phyloP scores from a whole-genome alignment of 2,888 invertebrate species.

The Ophraella communa region DNA sequence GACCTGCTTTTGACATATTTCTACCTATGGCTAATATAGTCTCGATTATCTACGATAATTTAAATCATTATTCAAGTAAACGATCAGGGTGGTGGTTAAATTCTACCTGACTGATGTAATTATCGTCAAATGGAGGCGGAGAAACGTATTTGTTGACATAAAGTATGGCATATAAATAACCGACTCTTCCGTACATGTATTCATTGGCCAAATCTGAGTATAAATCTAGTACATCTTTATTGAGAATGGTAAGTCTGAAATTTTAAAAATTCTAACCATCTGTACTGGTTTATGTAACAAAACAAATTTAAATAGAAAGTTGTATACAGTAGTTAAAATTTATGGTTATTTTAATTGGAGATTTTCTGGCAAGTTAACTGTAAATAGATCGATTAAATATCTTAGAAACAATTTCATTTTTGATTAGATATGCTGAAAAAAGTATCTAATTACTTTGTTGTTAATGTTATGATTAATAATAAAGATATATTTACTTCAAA shows the following conservation, averaged over 20 bases:
- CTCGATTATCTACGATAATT: conserved; percentile 74
- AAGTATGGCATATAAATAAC: conserved; percentile 80
- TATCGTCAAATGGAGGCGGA: conserved; percentile 65
- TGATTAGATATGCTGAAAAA: no score
- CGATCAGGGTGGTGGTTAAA: not conserved
- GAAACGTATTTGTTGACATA: conserved; percentile 74
- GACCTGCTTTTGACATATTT: conserved; percentile 63
- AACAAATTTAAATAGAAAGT: not conserved
- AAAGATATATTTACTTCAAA: conserved; percentile 61
- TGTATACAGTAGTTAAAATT: not conserved
- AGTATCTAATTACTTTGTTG: not conserved
- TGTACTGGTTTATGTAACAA: not conserved
- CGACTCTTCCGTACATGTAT: conserved; percentile 83
- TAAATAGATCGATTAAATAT: not conserved
- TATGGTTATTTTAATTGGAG: not conserved
- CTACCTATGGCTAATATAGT: conserved; percentile 71
- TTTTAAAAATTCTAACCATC: not conserved
- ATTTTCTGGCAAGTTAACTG: not conserved
- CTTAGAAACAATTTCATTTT: not conserved
- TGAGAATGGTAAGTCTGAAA: conserved; percentile 56
- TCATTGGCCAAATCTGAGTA: conserved; percentile 74
- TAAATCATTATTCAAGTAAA: no score
- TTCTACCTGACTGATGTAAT: conserved; percentile 66
- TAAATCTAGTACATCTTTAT: conserved; percentile 64
- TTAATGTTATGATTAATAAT: not conserved